Evolutionary conservation across 2,797 vertebrate genomes (phyloP), one percentile per base, ranked within the genome.

Genomic region (Enteromius viviparus): DNA sequence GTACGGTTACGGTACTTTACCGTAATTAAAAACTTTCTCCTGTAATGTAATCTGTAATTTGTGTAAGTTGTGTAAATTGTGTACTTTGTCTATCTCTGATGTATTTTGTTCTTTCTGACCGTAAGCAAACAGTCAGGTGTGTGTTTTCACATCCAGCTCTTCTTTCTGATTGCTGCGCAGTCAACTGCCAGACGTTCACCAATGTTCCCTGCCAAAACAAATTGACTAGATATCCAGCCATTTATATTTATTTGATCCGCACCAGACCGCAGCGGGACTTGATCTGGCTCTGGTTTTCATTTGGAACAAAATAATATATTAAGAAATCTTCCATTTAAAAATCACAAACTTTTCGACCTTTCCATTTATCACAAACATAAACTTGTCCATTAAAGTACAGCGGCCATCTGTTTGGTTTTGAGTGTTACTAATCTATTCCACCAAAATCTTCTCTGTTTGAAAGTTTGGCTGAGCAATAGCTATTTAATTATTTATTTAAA

Each of bases 121-220:
- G 1, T 47, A 15, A 62, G 12, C 37, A 37, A 37, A 53, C 12
- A 19, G 23, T 69, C 58, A 60, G 53, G 53, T 65, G 55, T 19
- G 26, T 37, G 68, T 32, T 47, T 15, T 21, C 29, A 8, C 7
- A 2, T n/a, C 68, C 26, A 23, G 26, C 9, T 45, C 10, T 45
- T 62, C 40, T 37, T 19, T 64, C 40, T 40, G 47, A 68, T 66
- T 51, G 26, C 76, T 17, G 64, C 4, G 0, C 65, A 55, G 47
- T 34, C 12, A 10, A 53, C 19, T 62, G 68, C 68, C 37, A 71
- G 23, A 47, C 40, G 8, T 47, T 29, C 17, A 15, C 17, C 23
- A 70, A 17, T 34, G 53, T 23, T 71, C 23, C 29, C 37, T 71
- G 66, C 37, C 78, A 60, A 71, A 80, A 62, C 53, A 60, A 71